These are phyloP conservation scores for Hydrotaea cyrtoneurina DNA, from an alignment of 2,888 invertebrate genomes.

Conservation along the genomic window DNA sequence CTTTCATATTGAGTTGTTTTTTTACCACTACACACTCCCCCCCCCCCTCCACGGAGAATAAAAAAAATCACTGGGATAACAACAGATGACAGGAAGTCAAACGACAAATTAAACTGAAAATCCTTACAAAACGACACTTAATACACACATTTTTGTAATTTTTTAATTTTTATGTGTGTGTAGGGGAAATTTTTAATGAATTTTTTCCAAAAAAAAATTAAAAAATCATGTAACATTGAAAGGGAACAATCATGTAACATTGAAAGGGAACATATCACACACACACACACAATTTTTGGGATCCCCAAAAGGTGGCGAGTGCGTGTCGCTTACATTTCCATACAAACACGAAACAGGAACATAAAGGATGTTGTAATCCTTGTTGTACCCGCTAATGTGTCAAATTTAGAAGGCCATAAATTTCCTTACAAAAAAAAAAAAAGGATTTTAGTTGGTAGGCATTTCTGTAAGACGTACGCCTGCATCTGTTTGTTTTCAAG, in stretches of 20 bases:
- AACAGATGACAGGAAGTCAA: conserved; percentile 77
- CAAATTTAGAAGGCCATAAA: conserved; percentile 62
- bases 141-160: conserved; percentile 50
- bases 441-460: conserved; percentile 43
- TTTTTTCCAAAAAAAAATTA: conserved; percentile 34
- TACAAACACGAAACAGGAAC: not conserved
- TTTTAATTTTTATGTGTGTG: conserved; percentile 61
- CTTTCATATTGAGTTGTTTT: conserved; percentile 12
- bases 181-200: conserved; percentile 61
- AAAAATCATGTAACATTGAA: not conserved
- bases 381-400: conserved; percentile 62
- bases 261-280: too few relatives aligned
- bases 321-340: too few relatives aligned
- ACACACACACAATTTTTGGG: too few relatives aligned
- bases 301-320: too few relatives aligned
- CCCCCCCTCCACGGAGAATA: conserved; percentile 19
- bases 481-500: conserved; percentile 58
- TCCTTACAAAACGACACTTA: conserved; percentile 38
- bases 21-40: conserved; percentile 5
- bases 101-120: conserved; percentile 71
- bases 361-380: conserved; percentile 58
- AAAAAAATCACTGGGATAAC: conserved; percentile 68
- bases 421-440: conserved; percentile 32
- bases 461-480: not conserved
- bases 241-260: too few relatives aligned